Base-by-base conservation (phyloP, 2,888 invertebrate genomes). In the Callyntrura sp. region DNA sequence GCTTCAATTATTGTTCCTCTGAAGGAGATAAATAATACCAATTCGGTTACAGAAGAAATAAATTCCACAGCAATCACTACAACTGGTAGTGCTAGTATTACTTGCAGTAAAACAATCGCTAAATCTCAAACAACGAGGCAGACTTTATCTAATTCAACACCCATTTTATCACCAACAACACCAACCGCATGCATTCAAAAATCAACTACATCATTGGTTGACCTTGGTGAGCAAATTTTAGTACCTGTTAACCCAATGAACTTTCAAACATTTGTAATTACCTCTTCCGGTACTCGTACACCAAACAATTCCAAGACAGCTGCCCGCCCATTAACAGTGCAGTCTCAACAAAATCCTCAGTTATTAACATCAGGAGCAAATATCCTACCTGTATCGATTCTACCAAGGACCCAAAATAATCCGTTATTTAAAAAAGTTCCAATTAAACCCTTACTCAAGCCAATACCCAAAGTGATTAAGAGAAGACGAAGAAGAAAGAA, bases 251-350 rank as follows among this genome's bases (percentile, higher is more conserved):
- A n/a, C n/a, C n/a, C n/a, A n/a, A n/a, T n/a, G n/a, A n/a, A n/a
- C 0, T 48, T 91, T 0, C 91, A 91, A 68, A 92, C 92, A 0
- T 90, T 93, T 60, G 89, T 93, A 62, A 51, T 93, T 43, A 85
- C 92, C 6, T 79, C 93, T 9, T 57, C 88, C n/a, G n/a, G n/a
- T n/a, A n/a, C n/a, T n/a, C n/a, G n/a, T n/a, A n/a, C n/a, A n/a
- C n/a, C n/a, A n/a, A n/a, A n/a, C 90, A 0, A 78, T 85, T 1
- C 62, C 78, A 20, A 48, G 51, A 14, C n/a, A n/a, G 2, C 81
- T 5, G 51, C 51, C 17, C 85, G 79, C 20, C 43, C 84, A n/a
- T n/a, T n/a, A 20, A 68, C 91, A n/a, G 73, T 76, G 35, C 35
- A 55, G 20, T 48, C 45, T 28, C n/a, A n/a, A n/a, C 88, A 88